Evolutionary conservation across 2,113 vertebrate species (phyloP), one percentile per base, ranked within the genome.

Genomic region (Sialia sialis): DNA sequence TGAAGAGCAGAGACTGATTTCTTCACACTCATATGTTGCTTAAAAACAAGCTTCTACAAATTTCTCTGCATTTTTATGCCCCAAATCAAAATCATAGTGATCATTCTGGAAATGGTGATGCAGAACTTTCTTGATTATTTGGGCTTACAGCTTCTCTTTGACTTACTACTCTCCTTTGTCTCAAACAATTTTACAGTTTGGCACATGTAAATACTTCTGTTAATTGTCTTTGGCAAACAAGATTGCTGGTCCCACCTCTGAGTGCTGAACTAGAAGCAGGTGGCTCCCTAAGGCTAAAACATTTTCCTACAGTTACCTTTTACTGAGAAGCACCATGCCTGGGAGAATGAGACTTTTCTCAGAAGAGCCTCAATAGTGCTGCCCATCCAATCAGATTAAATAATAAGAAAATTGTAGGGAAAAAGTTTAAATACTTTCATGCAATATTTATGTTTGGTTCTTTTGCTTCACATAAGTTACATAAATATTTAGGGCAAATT

Each of bases 401-500:
- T 41, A 75, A 83, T 43, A 43, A 44, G 22, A 82, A 88, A 86
- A 72, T 15, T 51, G 4, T 30, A 68, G 15, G 14, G 29, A 32
- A 94, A 84, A 90, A 16, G 3, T 89, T 91, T 12, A 68, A 84
- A 85, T 62, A 80, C 34, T 79, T 72, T n/a, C 27, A 62, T 90
- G 36, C 11, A 83, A 67, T 94, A 91, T 78, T 87, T 89, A 91
- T 83, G 7, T 79, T 76, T 62, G 14, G 10, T 12, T 12, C 18
- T 89, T 81, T 84, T 68, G n/a, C 87, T 87, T 95, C 15, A 9
- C 80, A 64, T 72, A 62, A 92, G 19, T 79, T 85, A 55, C 59
- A 89, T 77, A 82, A 95, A 83, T 77, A 93, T 82, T 23, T 76
- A 93, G 78, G 49, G 34, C 34, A 94, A 80, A 83, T 80, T 44